phyloP scores from a whole-genome alignment of 1,140 invertebrate species.

The Dendroctonus valens region DNA sequence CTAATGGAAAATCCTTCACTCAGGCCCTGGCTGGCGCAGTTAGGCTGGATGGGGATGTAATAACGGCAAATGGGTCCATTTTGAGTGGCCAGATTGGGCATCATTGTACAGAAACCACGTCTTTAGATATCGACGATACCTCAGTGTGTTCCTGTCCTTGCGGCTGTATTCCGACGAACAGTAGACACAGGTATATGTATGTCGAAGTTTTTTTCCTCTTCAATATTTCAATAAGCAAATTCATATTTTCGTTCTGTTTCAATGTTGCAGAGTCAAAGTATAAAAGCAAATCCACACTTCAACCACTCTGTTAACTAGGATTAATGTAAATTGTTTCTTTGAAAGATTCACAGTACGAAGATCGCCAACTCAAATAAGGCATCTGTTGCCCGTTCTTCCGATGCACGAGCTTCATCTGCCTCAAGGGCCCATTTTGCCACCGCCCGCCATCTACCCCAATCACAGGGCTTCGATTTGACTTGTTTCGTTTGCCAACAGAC shows the following conservation, averaged over 20 bases:
- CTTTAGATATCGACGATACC: slow-evolving; percentile 62
- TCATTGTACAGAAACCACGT: slow-evolving; percentile 58
- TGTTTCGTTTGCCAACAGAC: slow-evolving; percentile 1
- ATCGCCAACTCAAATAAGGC: slow-evolving; percentile 70
- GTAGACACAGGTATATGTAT: slow-evolving; percentile 54
- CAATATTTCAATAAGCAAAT: no score
- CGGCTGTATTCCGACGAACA: slow-evolving; percentile 63
- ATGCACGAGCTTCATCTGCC: slow-evolving; percentile 57
- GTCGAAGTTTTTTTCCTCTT: not conserved
- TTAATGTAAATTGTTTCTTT: no score
- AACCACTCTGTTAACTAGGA: no score
- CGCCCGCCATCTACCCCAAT: slow-evolving; percentile 55
- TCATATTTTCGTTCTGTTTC: no score
- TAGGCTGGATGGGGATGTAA: slow-evolving; percentile 90
- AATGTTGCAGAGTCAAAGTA: no score
- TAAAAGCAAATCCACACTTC: no score
- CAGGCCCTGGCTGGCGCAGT: slow-evolving; percentile 84
- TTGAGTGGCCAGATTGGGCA: slow-evolving; percentile 67
- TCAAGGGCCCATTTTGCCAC: slow-evolving; percentile 53
- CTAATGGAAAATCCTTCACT: slow-evolving; percentile 36
- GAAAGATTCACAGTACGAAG: slow-evolving; percentile 65
- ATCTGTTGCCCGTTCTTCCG: slow-evolving; percentile 64
- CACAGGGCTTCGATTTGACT: slow-evolving; percentile 61
- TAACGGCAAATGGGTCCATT: slow-evolving; percentile 84
- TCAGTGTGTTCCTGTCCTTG: slow-evolving; percentile 84